Evolutionary conservation across 2,888 invertebrate genomes (phyloP), one percentile per base, ranked within the genome.

Genomic region (Sarcophaga variegata): DNA sequence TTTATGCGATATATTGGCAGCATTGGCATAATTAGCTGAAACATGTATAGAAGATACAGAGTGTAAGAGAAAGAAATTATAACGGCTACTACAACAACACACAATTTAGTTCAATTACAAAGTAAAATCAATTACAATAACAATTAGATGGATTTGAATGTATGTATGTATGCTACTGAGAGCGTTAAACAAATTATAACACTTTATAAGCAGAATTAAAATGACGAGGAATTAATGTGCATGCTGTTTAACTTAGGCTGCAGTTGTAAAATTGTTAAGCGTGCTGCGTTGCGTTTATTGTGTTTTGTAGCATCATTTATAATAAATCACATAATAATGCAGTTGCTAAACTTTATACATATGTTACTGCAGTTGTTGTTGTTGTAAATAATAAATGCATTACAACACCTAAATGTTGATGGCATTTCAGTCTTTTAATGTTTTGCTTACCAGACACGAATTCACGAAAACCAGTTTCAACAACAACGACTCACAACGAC

Each of bases 11-110:
- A 10, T 37, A 37, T 1, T 66, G 72, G 64, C 64, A 78, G 75
- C 62, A 79, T 75, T 78, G 64, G 69, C 49, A 59, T 79, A 81
- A 79, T 79, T 79, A 78, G 70, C 54, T 20, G 64, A 77, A 71
- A 47, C 47, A 27, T 54, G 37, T 10, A 12, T 12, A 12, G 49
- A 54, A 59, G 6, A 37, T 37, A 25, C 4, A 10, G 25, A 14
- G 5, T 67, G 59, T 10, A 45, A 66, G 72, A 27, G 2, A 59
- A 45, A 3, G 22, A 67, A 80, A 17, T 8, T 14, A 54, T 54
- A 80, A 81, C 71, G 64, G 45, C 45, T 25, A 25, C 64, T 45
- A 17, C 12, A 59, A 67, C 54, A 67, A 45, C 66, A 67, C 76
- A 71, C 71, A 67, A 63, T 74, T 69, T 47, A 12, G 37, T 22